phyloP scores from a whole-genome alignment of 2,113 vertebrate genomes.

The Megaceryle maxima region DNA sequence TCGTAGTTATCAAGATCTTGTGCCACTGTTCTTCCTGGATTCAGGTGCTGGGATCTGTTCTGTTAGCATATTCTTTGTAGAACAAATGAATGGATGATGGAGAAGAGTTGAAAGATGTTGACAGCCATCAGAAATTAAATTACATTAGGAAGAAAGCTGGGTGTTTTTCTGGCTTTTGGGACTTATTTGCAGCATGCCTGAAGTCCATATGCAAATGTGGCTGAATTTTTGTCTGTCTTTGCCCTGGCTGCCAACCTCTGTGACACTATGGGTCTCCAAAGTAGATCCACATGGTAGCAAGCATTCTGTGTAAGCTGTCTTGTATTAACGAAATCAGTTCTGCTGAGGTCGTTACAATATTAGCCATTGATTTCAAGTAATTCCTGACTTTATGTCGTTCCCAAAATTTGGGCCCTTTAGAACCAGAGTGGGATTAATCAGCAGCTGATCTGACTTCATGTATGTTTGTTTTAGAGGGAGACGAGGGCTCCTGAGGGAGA shows the following conservation, averaged over 20 bases:
- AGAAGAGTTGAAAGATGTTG: not conserved
- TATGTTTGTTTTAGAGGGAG: not conserved
- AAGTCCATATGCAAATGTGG: not conserved
- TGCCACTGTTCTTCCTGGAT: not conserved
- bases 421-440: not conserved
- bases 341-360: not conserved
- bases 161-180: not conserved
- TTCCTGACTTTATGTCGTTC: not conserved
- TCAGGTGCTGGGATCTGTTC: not conserved
- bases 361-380: not conserved
- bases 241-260: not conserved
- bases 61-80: not conserved
- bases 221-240: not conserved
- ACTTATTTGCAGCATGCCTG: not conserved
- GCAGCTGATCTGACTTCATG: not conserved
- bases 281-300: not conserved
- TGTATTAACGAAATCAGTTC: not conserved
- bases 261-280: not conserved
- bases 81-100: not conserved
- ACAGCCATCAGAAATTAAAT: not conserved
- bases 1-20: not conserved
- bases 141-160: not conserved
- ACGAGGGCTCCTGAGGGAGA: not conserved
- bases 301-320: not conserved
- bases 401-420: not conserved